Conservation (phyloP, 2,888 invertebrate species). For the Lasioglossum lativentre region DNA sequence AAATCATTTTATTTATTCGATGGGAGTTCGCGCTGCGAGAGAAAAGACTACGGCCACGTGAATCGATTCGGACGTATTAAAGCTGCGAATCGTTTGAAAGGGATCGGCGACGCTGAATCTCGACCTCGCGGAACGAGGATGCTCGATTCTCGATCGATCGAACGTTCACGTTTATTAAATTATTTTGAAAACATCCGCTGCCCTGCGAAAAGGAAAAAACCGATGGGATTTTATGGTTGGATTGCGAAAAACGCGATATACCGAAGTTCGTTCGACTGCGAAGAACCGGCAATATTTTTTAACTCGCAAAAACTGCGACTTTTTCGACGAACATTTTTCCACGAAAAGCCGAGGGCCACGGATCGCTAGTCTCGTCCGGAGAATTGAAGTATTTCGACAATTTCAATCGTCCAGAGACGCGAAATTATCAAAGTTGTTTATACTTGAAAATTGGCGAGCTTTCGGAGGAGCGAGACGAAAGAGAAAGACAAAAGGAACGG, state of each 20-base stretch:
- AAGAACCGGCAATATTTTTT: not conserved
- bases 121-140: not conserved
- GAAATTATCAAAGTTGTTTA: conserved; percentile 33
- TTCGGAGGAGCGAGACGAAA: not conserved
- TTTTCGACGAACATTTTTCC: not conserved
- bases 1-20: conserved; percentile 16
- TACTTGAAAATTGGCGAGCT: conserved; percentile 26
- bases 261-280: not conserved
- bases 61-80: conserved; percentile 1
- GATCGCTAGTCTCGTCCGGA: not conserved
- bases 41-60: not conserved
- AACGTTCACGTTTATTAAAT: not conserved
- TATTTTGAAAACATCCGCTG: not conserved
- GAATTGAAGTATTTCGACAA: not conserved
- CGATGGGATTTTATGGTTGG: not conserved
- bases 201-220: not conserved
- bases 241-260: not conserved
- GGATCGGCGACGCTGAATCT: not conserved
- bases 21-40: not conserved
- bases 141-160: not conserved
- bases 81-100: not conserved
- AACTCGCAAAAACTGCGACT: not conserved
- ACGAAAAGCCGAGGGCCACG: not conserved
- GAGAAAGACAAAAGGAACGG: not conserved
- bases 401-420: not conserved